Base-by-base conservation (phyloP, 2,888 invertebrate species). In the Orthosia gothica region DNA sequence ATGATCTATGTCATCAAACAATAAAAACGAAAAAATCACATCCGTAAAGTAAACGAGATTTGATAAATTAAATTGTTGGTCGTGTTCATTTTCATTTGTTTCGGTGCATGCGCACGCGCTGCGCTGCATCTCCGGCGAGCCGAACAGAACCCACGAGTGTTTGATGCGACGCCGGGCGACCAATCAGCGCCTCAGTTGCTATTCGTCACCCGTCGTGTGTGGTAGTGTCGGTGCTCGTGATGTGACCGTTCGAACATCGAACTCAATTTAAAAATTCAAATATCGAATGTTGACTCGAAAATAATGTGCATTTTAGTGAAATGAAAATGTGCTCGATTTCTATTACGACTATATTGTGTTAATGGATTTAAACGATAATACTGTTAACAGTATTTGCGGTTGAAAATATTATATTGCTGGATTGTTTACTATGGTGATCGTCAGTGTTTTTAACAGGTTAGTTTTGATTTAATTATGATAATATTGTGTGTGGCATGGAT, bases 381-480 rank as follows among this genome's bases (percentile, higher is more conserved):
- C 70, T 87, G 70, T 45, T 84, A 87, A 85, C 85, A 87, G 88
- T 88, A 82, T 82, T 81, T 84, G 85, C 76, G 84, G 82, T 89
- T 83, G 82, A 88, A 76, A 86, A 88, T 84, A 88, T 88, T 88
- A 88, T 88, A 86, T 84, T 85, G 83, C 90, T 92, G 95, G 96
- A 95, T 95, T 94, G 91, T 94, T 94, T 93, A 96, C 91, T 93
- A 96, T 96, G 96, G 96, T 96, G 92, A 96, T 96, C 91, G 96
- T 96, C 92, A 94, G 96, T 92, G 96, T 96, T 90, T 96, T 96
- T 91, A 96, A 95, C 94, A 96, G 96, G 96, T 96, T 89, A 93
- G 95, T 93, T 79, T 59, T 57, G 15, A 32, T 55, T 50, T 23
- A 3, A 18, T 11, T 32, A 23, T 13, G 15, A 20, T 52, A 55